phyloP scores from a whole-genome alignment of 2,797 vertebrate genomes.

The Antennarius maculatus region DNA sequence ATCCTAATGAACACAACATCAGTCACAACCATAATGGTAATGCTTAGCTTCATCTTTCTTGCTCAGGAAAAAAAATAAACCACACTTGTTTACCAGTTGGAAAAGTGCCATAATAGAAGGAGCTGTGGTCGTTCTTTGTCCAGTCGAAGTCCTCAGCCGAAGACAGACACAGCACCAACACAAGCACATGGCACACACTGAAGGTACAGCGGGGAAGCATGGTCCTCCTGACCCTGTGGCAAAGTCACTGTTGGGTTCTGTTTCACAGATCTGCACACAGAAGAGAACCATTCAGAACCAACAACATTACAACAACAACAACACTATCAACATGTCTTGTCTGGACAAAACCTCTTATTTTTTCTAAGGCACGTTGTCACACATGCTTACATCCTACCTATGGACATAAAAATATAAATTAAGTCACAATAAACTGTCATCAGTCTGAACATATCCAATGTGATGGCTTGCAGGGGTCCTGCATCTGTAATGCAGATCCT shows the following conservation, averaged over 20 bases:
- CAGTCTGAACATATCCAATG: constrained; percentile 72
- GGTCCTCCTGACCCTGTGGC: constrained; percentile 63
- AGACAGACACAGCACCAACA: constrained; percentile 81
- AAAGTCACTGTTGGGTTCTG: constrained; percentile 58
- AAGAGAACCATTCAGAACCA: constrained; percentile 27
- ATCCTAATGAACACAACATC: constrained; percentile 78
- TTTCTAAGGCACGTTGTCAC: background rate
- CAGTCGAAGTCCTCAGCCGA: constrained; percentile 84
- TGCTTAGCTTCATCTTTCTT: background rate
- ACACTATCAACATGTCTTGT: background rate
- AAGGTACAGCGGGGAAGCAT: constrained; percentile 71
- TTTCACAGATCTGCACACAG: constrained; percentile 58
- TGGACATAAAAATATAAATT: constrained; percentile 7
- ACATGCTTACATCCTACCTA: constrained; percentile 1
- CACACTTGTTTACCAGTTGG: constrained; percentile 83
- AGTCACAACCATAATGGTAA: background rate
- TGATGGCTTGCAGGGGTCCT: constrained; percentile 61
- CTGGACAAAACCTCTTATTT: constrained; percentile 8
- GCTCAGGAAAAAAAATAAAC: constrained; percentile 2
- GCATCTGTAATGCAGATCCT: constrained; percentile 75
- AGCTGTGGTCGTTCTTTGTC: constrained; percentile 87
- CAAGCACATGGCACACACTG: constrained; percentile 79
- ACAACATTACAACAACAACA: background rate
- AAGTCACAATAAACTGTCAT: constrained; percentile 43
- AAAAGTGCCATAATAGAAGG: constrained; percentile 96